Evolutionary conservation across 1,140 invertebrate genomes (phyloP), one percentile per base, ranked within the genome.

Genomic region (Tetragonula clypearis): DNA sequence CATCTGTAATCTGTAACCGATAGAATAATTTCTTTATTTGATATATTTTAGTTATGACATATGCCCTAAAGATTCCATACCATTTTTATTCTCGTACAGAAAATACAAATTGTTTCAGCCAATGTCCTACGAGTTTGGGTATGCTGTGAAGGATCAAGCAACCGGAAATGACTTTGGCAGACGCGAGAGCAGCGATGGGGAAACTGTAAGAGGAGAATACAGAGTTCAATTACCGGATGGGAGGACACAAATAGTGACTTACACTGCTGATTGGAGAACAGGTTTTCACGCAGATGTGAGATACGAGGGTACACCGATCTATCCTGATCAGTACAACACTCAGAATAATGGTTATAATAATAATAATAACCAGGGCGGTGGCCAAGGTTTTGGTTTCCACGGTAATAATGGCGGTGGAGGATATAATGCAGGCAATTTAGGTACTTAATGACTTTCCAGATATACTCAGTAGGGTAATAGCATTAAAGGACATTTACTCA

Each of bases 251-350:
- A 95, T 96, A 88, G 97, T 98, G 21, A 97, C 96, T 9, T 98
- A 98, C 93, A 97, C 96, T 69, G 97, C 97, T 0, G 97, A 98
- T 89, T 97, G 97, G 96, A 96, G 96, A 91, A 97, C 96, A 14
- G 97, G 97, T 15, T 98, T 97, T 94, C 97, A 97, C 91, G 97
- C 97, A n/a, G 96, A 97, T 84, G 97, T 98, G 5, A 96, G 96
- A 85, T 98, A 97, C 91, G 97, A 97, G 90, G 97, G 97, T 8
- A 96, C 96, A 84, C 96, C 97, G 0, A 95, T 94, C 35, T 97
- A 96, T 87, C 96, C 96, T 0, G 96, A 96, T 85, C 94, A 94
- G 26, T 94, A 92, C 85, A 91, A 90, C 77, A 89, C 87, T 6
- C 92, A 92, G 82, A 92, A 92, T 75, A 87, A 78, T 71, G 82